Percentiles rank a stretch among this genome's conserved stretches.
These are phyloP conservation scores for Zeugodacus cucurbitae DNA, from an alignment of 1,140 invertebrate species.

Conservation along the genomic window DNA sequence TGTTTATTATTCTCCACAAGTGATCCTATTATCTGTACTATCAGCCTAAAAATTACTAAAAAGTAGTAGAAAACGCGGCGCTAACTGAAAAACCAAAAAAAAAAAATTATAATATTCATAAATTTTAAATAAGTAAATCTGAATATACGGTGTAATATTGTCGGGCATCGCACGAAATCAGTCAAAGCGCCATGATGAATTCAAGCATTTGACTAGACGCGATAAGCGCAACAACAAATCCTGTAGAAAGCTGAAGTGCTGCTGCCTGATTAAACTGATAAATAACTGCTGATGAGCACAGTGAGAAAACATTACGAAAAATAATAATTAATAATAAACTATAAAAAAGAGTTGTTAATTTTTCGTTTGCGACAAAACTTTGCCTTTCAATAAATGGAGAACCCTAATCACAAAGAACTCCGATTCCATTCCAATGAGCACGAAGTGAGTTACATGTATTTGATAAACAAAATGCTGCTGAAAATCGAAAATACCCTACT, in stretches of 20 bases:
- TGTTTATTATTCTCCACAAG: neutral
- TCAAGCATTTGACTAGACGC: constrained; percentile 16
- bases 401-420: constrained; percentile 61
- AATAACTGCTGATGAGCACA: neutral
- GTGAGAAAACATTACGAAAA: neutral
- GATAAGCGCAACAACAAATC: constrained; percentile 5
- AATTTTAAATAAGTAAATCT: neutral
- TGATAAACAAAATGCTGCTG: constrained; percentile 71
- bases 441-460: constrained; percentile 63
- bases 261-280: neutral
- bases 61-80: neutral
- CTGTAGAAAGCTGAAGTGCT: neutral
- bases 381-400: constrained; percentile 61
- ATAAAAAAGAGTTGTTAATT: neutral
- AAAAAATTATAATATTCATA: neutral
- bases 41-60: neutral
- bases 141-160: neutral
- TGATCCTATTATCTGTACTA: neutral
- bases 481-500: constrained; percentile 77
- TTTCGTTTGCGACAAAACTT: neutral
- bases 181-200: neutral
- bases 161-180: neutral
- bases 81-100: neutral
- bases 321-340: neutral
- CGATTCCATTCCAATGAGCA: constrained; percentile 61